Base-by-base conservation (phyloP, 2,113 vertebrate species). In the Percopsis transmontana region DNA sequence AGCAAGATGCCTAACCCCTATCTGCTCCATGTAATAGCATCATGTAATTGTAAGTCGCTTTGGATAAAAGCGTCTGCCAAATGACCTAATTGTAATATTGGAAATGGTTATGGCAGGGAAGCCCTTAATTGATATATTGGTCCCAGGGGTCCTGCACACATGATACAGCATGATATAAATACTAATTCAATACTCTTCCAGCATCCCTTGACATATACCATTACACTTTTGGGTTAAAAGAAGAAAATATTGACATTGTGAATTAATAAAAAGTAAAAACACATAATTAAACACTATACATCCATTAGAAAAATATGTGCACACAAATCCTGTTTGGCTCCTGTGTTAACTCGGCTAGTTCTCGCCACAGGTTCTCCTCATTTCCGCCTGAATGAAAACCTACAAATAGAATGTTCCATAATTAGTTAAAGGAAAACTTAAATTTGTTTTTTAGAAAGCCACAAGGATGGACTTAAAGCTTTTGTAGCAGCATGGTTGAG, bases 371-470 rank as follows among this genome's bases (percentile, higher is more conserved):
- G 18, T 42, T 67, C 23, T 76, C 44, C 47, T 85, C 56, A 91
- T 86, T 92, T 92, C 74, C 86, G 79, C 62, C 84, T 87, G 76
- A 92, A 92, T 60, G 92, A 93, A 85, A 93, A 93, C 82, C 92
- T 93, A 66, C 0, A 76, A 78, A 20, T 62, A 71, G 69, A 84
- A 76, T 45, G 50, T n/a, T 50, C 10, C 20, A 74, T n/a, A 77
- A 45, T 78, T 62, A 76, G 53, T 70, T 67, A 5, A 1, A 8
- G 24, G 23, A 19, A 39, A 18, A 18, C 16, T 41, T 20, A 12
- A 9, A 13, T 39, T 19, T 48, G 14, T 24, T 62, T 1, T 14
- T 14, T 2, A 3, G n/a, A 24, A 9, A 48, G 9, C 14, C 12
- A 52, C 2, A 2, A 20, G 44, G 10, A 19, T 1, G 16, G 44